A percentile compares a stretch with the other conserved stretches of the same genome.
phyloP scores from a whole-genome alignment of 1,140 invertebrate genomes.

The Drosophila grimshawi region DNA sequence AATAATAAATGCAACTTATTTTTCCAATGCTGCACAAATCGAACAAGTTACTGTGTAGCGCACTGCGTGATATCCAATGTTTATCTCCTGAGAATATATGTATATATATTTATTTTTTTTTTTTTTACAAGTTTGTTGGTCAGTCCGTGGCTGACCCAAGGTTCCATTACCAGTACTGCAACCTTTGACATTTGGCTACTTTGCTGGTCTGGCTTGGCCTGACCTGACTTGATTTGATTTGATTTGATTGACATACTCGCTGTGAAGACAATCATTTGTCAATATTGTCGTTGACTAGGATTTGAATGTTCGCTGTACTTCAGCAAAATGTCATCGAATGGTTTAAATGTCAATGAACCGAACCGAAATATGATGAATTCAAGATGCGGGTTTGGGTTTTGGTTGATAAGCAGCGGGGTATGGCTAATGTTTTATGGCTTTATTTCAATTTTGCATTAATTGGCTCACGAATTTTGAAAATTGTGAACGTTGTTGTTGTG shows the following conservation, averaged over 20 bases:
- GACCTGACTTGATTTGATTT: constrained; percentile 5
- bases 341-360: constrained; percentile 64
- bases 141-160: constrained; percentile 13
- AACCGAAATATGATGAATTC: background rate
- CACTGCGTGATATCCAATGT: too few species aligned
- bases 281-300: constrained; percentile 8
- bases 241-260: constrained; percentile 39
- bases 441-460: constrained; percentile 78
- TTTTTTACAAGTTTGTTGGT: constrained; percentile 12
- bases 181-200: constrained; percentile 26
- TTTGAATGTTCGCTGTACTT: background rate
- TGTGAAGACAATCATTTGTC: background rate
- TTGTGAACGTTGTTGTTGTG: constrained; percentile 36
- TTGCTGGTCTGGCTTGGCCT: background rate
- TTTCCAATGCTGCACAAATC: too few species aligned
- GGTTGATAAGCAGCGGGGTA: constrained; percentile 20
- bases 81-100: too few species aligned
- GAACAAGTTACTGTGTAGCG: too few species aligned
- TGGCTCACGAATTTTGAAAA: constrained; percentile 59
- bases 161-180: background rate
- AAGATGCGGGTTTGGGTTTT: constrained; percentile 34
- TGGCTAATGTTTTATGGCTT: constrained; percentile 62
- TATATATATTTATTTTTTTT: background rate
- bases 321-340: constrained; percentile 35
- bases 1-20: too few species aligned